phyloP scores from a whole-genome alignment of 2,888 invertebrate species.

The Leptogaster cylindrica region DNA sequence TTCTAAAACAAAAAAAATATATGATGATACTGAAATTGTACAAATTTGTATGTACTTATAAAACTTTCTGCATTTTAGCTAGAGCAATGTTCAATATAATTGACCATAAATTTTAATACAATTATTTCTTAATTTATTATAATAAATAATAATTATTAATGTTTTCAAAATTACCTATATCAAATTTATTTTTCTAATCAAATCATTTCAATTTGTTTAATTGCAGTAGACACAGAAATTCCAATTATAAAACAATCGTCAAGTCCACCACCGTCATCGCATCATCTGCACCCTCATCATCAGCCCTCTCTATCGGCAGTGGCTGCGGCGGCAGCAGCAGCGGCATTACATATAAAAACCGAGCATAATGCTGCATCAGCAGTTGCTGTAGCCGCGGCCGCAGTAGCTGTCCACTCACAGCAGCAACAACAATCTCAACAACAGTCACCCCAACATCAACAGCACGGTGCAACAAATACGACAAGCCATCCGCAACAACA shows the following conservation, averaged over 20 bases:
- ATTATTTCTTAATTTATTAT: too few relatives aligned
- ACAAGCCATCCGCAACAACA: constrained; percentile 55
- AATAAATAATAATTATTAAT: too few relatives aligned
- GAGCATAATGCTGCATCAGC: constrained; percentile 54
- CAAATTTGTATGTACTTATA: too few relatives aligned
- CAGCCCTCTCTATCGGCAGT: constrained; percentile 50
- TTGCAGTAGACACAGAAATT: constrained; percentile 61
- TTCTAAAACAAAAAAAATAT: too few relatives aligned
- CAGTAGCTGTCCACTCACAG: constrained; percentile 45
- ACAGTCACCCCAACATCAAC: constrained; percentile 48
- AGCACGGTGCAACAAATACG: constrained; percentile 25
- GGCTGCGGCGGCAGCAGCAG: constrained; percentile 47
- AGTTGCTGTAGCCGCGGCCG: constrained; percentile 53
- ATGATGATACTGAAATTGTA: too few relatives aligned
- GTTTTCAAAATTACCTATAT: neutral
- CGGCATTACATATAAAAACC: constrained; percentile 58
- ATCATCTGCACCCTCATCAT: constrained; percentile 55
- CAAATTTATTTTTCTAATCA: neutral
- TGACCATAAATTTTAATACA: too few relatives aligned
- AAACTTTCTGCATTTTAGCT: too few relatives aligned
- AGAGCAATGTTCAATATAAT: too few relatives aligned
- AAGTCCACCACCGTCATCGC: constrained; percentile 60
- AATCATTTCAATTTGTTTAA: constrained; percentile 43
- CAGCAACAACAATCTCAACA: constrained; percentile 49
- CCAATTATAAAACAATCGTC: constrained; percentile 62